Base-by-base conservation (phyloP, 2,113 vertebrate species). In the Pyrgilauda ruficollis region DNA sequence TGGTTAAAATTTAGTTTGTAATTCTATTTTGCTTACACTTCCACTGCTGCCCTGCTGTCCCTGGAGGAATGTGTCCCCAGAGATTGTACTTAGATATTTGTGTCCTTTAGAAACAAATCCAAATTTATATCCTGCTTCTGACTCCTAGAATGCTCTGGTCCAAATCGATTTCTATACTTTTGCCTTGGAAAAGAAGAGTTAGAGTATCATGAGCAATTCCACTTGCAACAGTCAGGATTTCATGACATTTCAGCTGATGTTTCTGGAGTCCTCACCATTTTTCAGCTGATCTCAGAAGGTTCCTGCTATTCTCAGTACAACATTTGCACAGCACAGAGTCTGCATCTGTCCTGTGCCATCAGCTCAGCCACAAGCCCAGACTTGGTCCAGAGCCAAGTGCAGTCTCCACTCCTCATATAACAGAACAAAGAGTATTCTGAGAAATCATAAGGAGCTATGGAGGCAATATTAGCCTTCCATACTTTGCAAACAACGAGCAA, bases 1-100 rank as follows among this genome's bases (percentile, higher is more conserved):
- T 73, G 66, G 93, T 93, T 72, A 81, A 96, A 92, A 77, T 95
- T 62, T 73, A 83, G 55, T 31, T 43, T 37, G 28, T 58, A 86
- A 86, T 78, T 89, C 56, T 58, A 27, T 63, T 87, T 89, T 37
- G 47, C 14, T 91, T 31, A 37, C 5, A n/a, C 59, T 90, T 89
- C 50, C 1, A 2, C 73, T 72, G 28, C 53, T 89, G 61, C 47
- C 52, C 64, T 59, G n/a, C n/a, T 94, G 61, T 23, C 77, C 53
- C 55, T 53, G 20, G 41, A 92, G 74, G 24, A 93, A 87, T 30
- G 30, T 22, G 46, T 55, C 76, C 49, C 72, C 35, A 68, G 83
- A 96, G 84, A 22, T 61, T 37, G 13, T 52, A 55, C 27, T 80
- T n/a, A 41, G 59, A 15, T 61, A 77, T 21, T 24, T 73, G n/a